Evolutionary conservation across 2,888 invertebrate species (phyloP).

Genomic region (Abrostola tripartita): DNA sequence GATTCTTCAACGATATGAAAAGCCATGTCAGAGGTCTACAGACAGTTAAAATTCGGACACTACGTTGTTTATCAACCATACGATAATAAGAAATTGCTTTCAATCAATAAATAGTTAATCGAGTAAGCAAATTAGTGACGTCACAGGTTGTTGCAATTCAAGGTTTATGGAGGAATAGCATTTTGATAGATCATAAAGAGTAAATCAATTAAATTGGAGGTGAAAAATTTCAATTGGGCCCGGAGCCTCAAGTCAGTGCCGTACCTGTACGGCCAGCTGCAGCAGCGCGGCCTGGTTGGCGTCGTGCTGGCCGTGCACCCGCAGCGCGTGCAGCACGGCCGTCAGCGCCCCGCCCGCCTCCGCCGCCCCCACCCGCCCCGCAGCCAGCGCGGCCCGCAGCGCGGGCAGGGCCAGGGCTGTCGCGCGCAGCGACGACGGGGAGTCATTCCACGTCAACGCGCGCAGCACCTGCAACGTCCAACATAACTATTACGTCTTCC

Average conservation of each 20-base stretch:
- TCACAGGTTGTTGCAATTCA: neutral
- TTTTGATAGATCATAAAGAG: too few relatives aligned
- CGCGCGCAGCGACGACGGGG: constrained; percentile 94
- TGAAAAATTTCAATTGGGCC: too few relatives aligned
- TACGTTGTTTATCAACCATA: too few relatives aligned
- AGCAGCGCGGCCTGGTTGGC: constrained; percentile 94
- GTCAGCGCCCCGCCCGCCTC: constrained; percentile 90
- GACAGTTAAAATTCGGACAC: too few relatives aligned
- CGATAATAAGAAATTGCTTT: too few relatives aligned
- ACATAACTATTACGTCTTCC: constrained; percentile 4
- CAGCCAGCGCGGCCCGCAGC: constrained; percentile 80
- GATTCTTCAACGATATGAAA: too few relatives aligned
- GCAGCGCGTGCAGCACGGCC: constrained; percentile 93
- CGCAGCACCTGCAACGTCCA: constrained; percentile 77
- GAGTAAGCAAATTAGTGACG: too few relatives aligned
- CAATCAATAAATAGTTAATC: too few relatives aligned
- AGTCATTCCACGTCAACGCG: constrained; percentile 93
- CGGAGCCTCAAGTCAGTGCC: neutral
- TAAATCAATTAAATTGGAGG: too few relatives aligned
- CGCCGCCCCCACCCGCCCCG: constrained; percentile 82
- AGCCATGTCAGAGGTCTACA: too few relatives aligned
- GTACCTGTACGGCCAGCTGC: constrained; percentile 93
- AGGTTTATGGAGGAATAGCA: too few relatives aligned
- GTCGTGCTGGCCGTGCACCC: constrained; percentile 96
- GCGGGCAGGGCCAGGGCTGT: constrained; percentile 91